These are phyloP conservation scores for Hedychridium roseum DNA, from an alignment of 2,888 invertebrate species.

Conservation along the genomic window DNA sequence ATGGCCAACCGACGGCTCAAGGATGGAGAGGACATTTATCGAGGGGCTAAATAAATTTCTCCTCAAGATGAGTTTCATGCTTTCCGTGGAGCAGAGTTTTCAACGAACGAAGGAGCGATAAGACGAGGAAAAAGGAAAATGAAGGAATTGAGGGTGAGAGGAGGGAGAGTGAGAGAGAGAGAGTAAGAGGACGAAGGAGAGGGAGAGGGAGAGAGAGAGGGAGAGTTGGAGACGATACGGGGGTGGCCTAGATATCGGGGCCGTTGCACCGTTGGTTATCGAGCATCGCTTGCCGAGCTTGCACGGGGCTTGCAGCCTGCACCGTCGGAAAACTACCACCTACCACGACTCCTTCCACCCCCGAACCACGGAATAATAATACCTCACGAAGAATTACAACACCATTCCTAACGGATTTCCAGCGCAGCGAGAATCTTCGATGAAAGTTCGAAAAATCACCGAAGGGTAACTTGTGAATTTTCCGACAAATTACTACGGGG, in stretches of 20 bases:
- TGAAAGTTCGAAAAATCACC: too few relatives aligned
- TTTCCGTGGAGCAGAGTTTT: too few relatives aligned
- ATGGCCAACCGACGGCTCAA: too few relatives aligned
- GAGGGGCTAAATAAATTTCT: too few relatives aligned
- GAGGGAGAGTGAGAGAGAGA: neutral
- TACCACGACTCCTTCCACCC: conserved; percentile 10
- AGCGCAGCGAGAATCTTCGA: too few relatives aligned
- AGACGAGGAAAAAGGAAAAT: neutral
- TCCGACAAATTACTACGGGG: too few relatives aligned
- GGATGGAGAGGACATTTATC: too few relatives aligned
- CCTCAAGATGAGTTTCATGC: too few relatives aligned
- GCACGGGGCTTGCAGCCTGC: conserved; percentile 42
- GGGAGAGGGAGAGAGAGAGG: neutral
- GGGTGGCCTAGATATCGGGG: conserved; percentile 58
- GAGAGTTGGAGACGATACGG: conserved; percentile 24
- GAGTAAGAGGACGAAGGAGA: neutral
- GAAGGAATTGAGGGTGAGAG: neutral
- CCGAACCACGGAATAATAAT: neutral
- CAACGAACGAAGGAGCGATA: too few relatives aligned
- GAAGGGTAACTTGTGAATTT: too few relatives aligned
- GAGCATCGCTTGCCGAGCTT: conserved; percentile 51
- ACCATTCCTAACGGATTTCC: too few relatives aligned
- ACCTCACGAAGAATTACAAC: too few relatives aligned
- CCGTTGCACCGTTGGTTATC: conserved; percentile 56
- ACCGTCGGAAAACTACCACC: conserved; percentile 32